Evolutionary conservation across 1,140 invertebrate genomes (phyloP).

Genomic region (Pemphigus obesinymphae): DNA sequence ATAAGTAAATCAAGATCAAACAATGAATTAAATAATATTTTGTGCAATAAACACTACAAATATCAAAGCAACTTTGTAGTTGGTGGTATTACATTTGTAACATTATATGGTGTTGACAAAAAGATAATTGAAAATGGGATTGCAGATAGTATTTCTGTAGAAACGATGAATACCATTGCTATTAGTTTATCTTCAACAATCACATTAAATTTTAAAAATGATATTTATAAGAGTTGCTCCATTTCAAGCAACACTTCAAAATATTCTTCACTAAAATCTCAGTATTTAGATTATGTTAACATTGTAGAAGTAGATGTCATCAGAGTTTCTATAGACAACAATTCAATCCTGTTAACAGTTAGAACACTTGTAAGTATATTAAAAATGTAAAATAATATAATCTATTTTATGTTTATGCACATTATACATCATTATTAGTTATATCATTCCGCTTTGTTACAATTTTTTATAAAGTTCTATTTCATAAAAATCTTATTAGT

Average conservation of each 20-base stretch:
- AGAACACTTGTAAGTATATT: slow-evolving; percentile 19
- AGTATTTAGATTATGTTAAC: background rate
- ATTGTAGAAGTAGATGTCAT: background rate
- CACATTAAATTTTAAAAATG: background rate
- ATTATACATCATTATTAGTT: too few species aligned
- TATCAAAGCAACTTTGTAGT: slow-evolving; percentile 7
- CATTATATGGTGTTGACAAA: slow-evolving; percentile 3
- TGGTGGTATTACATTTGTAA: background rate
- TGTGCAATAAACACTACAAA: slow-evolving; percentile 3
- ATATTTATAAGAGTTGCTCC: background rate
- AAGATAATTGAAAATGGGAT: background rate
- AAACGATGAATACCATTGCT: background rate
- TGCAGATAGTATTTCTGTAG: background rate
- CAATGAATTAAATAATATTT: background rate
- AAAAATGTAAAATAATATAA: too few species aligned
- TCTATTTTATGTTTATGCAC: too few species aligned
- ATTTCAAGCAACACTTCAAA: background rate
- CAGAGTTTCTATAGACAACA: background rate
- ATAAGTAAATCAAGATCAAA: slow-evolving; percentile 24
- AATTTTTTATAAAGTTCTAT: too few species aligned
- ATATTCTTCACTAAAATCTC: background rate
- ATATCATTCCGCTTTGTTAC: too few species aligned
- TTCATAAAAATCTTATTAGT: too few species aligned
- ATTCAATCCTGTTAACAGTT: background rate
- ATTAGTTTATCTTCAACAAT: slow-evolving; percentile 6